Percentiles rank a stretch among this genome's conserved stretches.
Conservation (phyloP, 2,888 invertebrate species). For the Pherbina coryleti region DNA sequence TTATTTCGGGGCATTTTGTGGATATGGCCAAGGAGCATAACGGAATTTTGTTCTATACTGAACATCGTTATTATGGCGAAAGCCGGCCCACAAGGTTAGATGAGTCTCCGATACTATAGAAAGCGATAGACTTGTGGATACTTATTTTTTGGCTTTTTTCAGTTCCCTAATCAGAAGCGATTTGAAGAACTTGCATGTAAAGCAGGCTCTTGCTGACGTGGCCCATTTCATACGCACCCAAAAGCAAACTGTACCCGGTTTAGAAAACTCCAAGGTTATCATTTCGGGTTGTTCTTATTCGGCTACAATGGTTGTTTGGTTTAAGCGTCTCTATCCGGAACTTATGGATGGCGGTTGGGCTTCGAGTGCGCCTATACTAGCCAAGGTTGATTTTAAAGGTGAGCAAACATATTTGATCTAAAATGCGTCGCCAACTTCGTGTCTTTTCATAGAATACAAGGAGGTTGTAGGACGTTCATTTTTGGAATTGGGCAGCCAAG, state of each 20-base stretch:
- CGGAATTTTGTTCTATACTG: slow-evolving; percentile 80
- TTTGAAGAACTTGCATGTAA: slow-evolving; percentile 74
- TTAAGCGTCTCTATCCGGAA: slow-evolving; percentile 76
- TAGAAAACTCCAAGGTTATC: slow-evolving; percentile 69
- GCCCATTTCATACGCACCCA: slow-evolving; percentile 74
- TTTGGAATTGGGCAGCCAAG: slow-evolving; percentile 58
- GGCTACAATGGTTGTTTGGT: slow-evolving; percentile 78
- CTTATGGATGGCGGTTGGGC: slow-evolving; percentile 74
- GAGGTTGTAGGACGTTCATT: slow-evolving; percentile 64
- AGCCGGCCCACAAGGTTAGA: slow-evolving; percentile 79
- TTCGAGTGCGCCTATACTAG: slow-evolving; percentile 76
- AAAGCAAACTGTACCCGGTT: slow-evolving; percentile 61
- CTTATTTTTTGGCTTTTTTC: slow-evolving; percentile 46
- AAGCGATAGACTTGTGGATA: neutral
- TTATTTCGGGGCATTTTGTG: slow-evolving; percentile 74
- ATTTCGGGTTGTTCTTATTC: slow-evolving; percentile 78
- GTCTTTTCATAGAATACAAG: slow-evolving; percentile 58
- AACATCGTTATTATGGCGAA: slow-evolving; percentile 85
- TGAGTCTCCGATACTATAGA: too few species aligned
- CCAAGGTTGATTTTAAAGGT: slow-evolving; percentile 73
- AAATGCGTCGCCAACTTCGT: neutral
- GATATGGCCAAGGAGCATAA: slow-evolving; percentile 72
- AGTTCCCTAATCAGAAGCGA: slow-evolving; percentile 73
- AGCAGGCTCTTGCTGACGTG: slow-evolving; percentile 77
- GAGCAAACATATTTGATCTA: neutral